Base-by-base conservation (phyloP, 2,113 vertebrate genomes). In the Prinia subflava region DNA sequence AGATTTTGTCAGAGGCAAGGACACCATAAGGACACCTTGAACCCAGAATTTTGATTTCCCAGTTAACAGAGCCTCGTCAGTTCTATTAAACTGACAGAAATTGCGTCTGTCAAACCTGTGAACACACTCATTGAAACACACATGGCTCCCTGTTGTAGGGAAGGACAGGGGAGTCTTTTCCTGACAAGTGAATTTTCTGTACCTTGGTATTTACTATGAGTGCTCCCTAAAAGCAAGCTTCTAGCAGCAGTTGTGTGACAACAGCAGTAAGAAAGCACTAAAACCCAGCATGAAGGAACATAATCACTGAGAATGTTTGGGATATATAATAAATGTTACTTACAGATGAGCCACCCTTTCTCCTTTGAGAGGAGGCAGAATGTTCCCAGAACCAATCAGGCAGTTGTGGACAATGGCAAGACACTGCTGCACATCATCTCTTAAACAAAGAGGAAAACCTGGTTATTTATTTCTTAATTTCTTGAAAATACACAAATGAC, bases 371-470 rank as follows among this genome's bases (percentile, higher is more conserved):
- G 99, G 98, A 77, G 99, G 99, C 92, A 99, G 97, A 96, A 99
- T 91, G 92, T 98, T 98, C 52, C 99, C 99, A 67, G 99, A 99
- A 88, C 99, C 99, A 76, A 99, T 98, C 69, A 99, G 97, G 96
- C 99, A 99, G 97, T 99, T 99, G 89, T 99, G 99, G 68, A 99
- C 97, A 55, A 99, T 98, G 80, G 98, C 98, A 92, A 99, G 98
- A 96, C 99, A 98, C 96, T 99, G 99, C 6, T 99, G 98, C 94
- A 99, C 98, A 93, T 99, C 99, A 98, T 99, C 99, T 97, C 99
- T 99, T 96, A n/a, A 97, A 92, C 23, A 77, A 76, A 87, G 62
- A 88, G 33, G 13, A 90, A 92, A 96, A 89, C 3, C 6, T 7
- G 3, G 44, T 96, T 73, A 96, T 7, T 69, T 25, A 21, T 13